Evolutionary conservation across 2,113 vertebrate genomes (phyloP).

Genomic region (Hypanus sabinus): DNA sequence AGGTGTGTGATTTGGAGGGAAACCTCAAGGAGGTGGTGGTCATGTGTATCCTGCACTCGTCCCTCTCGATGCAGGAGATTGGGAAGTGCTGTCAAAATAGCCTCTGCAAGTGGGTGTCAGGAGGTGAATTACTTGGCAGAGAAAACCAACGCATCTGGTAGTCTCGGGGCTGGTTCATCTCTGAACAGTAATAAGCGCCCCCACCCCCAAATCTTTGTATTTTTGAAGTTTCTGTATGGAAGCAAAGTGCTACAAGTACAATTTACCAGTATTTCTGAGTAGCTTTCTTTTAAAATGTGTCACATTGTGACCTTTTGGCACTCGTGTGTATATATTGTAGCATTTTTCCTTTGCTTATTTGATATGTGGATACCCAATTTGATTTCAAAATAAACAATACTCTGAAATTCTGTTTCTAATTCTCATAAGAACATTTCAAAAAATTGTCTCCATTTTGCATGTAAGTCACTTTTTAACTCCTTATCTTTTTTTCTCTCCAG

Average conservation of each 20-base stretch:
- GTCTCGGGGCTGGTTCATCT: too few species aligned
- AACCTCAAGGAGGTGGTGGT: too few species aligned
- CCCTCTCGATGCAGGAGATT: too few species aligned
- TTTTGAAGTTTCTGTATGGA: not conserved
- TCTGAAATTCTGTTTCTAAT: not conserved
- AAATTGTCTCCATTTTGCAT: not conserved
- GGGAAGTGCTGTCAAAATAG: too few species aligned
- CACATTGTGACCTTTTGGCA: not conserved
- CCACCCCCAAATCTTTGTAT: not conserved
- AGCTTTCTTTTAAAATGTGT: not conserved
- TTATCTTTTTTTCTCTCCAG: too few species aligned
- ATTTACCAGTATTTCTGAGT: slow-evolving; percentile 1
- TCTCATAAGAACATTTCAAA: not conserved
- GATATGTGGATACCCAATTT: not conserved
- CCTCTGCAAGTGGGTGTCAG: too few species aligned
- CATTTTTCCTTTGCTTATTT: not conserved
- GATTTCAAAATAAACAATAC: not conserved
- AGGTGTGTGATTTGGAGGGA: too few species aligned
- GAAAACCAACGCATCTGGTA: too few species aligned
- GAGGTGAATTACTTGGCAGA: too few species aligned
- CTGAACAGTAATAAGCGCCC: too few species aligned
- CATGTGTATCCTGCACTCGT: too few species aligned
- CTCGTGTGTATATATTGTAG: too few species aligned
- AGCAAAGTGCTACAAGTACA: not conserved
- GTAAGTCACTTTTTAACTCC: not conserved